Evolutionary conservation across 1,140 invertebrate genomes (phyloP).

Genomic region (Trachymyrmex septentrionalis): DNA sequence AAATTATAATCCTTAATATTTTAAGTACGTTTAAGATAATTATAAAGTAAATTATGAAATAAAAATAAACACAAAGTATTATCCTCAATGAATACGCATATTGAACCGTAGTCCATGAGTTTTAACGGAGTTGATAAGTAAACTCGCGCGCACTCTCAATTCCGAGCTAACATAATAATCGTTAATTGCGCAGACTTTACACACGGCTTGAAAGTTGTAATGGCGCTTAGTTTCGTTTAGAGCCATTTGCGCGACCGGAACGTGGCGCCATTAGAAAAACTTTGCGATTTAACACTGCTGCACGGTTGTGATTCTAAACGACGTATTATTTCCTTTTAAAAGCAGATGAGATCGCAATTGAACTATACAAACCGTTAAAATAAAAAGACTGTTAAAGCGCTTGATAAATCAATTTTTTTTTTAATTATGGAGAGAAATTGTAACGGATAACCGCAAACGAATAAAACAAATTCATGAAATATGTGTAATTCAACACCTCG

Average conservation of each 20-base stretch:
- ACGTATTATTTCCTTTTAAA: neutral
- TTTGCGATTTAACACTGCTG: conserved; percentile 39
- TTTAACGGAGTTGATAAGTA: conserved; percentile 47
- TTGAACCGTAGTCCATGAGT: neutral
- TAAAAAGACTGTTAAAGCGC: neutral
- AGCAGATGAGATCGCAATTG: neutral
- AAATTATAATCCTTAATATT: neutral
- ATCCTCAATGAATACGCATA: conserved; percentile 13
- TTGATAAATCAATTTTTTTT: neutral
- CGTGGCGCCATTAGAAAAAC: conserved; percentile 54
- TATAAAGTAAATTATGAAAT: neutral
- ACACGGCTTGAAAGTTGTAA: conserved; percentile 46
- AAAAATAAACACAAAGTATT: neutral
- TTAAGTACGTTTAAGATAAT: neutral
- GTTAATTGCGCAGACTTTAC: conserved; percentile 47
- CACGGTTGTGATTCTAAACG: conserved; percentile 35
- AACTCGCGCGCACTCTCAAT: conserved; percentile 37
- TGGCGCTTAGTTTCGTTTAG: conserved; percentile 30
- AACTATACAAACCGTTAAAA: neutral
- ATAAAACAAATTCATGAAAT: neutral
- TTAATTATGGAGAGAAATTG: neutral
- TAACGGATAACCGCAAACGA: neutral
- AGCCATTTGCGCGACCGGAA: conserved; percentile 36
- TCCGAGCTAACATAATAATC: conserved; percentile 56
- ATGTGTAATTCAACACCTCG: neutral